These are phyloP conservation scores for Artibeus jamaicensis DNA, from an alignment of 2,797 vertebrate genomes.

Conservation along the genomic window DNA sequence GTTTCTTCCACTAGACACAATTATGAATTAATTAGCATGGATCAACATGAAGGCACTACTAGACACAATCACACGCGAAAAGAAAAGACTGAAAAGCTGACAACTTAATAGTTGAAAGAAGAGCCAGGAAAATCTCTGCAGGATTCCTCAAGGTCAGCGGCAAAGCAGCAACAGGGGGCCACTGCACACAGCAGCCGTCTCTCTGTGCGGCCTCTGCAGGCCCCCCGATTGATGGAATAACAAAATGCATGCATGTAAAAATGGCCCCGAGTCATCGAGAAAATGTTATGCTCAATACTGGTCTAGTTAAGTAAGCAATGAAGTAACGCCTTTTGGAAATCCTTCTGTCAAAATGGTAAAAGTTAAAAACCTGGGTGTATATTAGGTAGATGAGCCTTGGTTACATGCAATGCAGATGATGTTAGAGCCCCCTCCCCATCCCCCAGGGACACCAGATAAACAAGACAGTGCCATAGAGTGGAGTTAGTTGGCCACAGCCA, in stretches of 20 bases:
- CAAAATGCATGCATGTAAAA: background rate
- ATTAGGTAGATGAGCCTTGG: background rate
- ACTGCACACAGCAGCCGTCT: fast-evolving
- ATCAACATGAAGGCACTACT: background rate
- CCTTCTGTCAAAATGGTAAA: constrained; percentile 10
- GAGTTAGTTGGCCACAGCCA: background rate
- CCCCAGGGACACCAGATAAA: background rate
- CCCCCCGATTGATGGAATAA: background rate
- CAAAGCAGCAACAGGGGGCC: background rate
- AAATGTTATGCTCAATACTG: background rate
- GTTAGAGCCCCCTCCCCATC: background rate
- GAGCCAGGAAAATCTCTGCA: background rate
- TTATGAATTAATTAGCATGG: background rate
- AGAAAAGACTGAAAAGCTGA: background rate
- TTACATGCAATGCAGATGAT: background rate
- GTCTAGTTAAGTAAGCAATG: background rate
- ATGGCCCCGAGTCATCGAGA: background rate
- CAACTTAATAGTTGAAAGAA: background rate
- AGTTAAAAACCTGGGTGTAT: background rate
- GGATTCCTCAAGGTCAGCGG: background rate
- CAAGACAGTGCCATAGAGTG: background rate
- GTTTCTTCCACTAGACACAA: background rate
- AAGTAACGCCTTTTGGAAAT: constrained; percentile 35
- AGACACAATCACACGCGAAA: background rate
- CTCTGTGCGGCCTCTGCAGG: fast-evolving